A percentile compares a stretch with the other conserved stretches of the same genome.
Conservation (phyloP, 2,888 invertebrate genomes). For the Eupithecia vulgata region DNA sequence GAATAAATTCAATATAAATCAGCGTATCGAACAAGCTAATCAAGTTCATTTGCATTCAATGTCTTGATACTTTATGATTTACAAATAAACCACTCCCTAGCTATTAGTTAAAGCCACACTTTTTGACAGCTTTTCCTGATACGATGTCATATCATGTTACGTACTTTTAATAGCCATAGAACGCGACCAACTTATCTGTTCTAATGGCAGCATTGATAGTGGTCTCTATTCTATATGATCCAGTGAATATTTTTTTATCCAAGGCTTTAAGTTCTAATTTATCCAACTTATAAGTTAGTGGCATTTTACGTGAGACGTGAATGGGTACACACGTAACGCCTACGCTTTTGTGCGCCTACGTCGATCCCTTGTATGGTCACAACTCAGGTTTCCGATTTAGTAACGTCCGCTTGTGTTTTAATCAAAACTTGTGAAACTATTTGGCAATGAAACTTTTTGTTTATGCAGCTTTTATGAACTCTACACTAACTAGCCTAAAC, state of each 20-base stretch:
- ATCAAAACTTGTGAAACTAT: slow-evolving; percentile 24
- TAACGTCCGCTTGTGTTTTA: slow-evolving; percentile 40
- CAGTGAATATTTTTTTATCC: neutral
- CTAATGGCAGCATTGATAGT: neutral
- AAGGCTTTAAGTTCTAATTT: neutral
- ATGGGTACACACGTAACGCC: slow-evolving; percentile 51
- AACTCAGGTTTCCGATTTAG: slow-evolving; percentile 44
- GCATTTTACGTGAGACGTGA: slow-evolving; percentile 43
- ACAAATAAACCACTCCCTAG: slow-evolving; percentile 37
- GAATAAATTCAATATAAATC: slow-evolving; percentile 37
- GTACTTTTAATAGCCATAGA: neutral
- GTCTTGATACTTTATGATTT: slow-evolving; percentile 28
- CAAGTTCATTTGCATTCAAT: slow-evolving; percentile 39
- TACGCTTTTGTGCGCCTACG: slow-evolving; percentile 61
- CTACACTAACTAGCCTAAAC: neutral
- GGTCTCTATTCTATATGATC: neutral
- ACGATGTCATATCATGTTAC: neutral
- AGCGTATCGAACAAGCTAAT: slow-evolving; percentile 36
- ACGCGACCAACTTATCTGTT: neutral
- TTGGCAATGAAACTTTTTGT: neutral
- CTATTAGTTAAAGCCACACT: slow-evolving; percentile 28
- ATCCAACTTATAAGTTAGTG: neutral
- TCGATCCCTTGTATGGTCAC: slow-evolving; percentile 55
- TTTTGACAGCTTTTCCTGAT: slow-evolving; percentile 11
- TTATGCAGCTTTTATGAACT: neutral